Percentiles rank a stretch among this genome's conserved stretches.
phyloP scores from a whole-genome alignment of 2,888 invertebrate species.

The Brenthis hecate region DNA sequence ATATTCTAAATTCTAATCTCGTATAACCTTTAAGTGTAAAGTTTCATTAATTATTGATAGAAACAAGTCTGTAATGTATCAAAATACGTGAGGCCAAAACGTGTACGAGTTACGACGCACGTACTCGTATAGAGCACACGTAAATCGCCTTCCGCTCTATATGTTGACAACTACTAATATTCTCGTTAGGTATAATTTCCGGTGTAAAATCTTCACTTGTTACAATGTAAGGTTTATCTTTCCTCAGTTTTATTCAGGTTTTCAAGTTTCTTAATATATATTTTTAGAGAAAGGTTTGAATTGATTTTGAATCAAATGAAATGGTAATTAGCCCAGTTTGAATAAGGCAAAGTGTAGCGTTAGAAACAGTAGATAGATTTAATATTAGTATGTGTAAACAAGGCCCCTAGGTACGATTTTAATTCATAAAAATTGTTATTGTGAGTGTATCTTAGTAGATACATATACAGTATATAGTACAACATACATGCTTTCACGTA shows the following conservation, averaged over 20 bases:
- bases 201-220: conserved; percentile 40
- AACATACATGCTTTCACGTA: no score
- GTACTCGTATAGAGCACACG: conserved; percentile 1
- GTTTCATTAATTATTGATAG: conserved; percentile 11
- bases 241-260: not conserved
- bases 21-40: conserved; percentile 6
- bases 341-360: no score
- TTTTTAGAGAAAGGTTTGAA: no score
- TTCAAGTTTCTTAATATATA: not conserved
- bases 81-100: conserved; percentile 4
- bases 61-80: not conserved
- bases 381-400: no score
- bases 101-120: not conserved
- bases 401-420: no score
- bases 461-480: no score
- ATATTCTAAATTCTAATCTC: not conserved
- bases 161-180: conserved; percentile 42
- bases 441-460: no score
- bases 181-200: conserved; percentile 51
- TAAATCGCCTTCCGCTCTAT: conserved; percentile 8
- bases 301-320: no score
- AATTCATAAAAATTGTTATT: no score
- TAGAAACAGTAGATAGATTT: no score
- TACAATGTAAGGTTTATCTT: not conserved
- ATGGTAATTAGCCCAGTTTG: no score